These are phyloP conservation scores for Lemur catta DNA, from an alignment of 2,797 vertebrate species.

Conservation along the genomic window DNA sequence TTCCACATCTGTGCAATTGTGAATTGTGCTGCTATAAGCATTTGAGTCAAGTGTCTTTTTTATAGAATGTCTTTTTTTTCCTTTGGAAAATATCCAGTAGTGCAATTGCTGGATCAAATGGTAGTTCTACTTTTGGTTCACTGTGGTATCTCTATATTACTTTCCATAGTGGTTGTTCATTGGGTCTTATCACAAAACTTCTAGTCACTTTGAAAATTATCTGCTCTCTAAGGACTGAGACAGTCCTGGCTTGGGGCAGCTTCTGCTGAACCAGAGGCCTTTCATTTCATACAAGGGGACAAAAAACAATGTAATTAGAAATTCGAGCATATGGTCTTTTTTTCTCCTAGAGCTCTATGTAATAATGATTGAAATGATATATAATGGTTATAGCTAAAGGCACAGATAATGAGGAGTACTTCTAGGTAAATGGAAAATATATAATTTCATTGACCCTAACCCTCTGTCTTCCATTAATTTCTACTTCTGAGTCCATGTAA, in stretches of 20 bases:
- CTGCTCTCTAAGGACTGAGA: neutral
- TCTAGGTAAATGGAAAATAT: neutral
- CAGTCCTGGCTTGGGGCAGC: fast-evolving
- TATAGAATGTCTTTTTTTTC: too few relatives aligned
- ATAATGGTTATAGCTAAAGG: neutral
- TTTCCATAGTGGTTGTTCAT: neutral
- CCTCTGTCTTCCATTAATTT: neutral
- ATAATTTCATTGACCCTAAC: neutral
- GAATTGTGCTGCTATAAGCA: too few relatives aligned
- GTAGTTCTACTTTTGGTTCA: too few relatives aligned
- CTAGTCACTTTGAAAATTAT: neutral
- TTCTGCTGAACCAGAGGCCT: neutral
- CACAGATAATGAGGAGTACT: neutral
- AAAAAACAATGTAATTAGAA: neutral
- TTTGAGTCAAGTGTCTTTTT: too few relatives aligned
- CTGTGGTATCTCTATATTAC: too few relatives aligned
- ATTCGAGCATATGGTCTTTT: neutral
- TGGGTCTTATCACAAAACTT: neutral
- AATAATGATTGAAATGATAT: neutral
- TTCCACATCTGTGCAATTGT: too few relatives aligned
- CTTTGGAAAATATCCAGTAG: too few relatives aligned
- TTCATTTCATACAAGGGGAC: neutral
- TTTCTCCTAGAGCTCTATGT: neutral
- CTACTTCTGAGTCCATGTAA: neutral
- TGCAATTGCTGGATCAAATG: too few relatives aligned